Conservation (phyloP, 2,113 vertebrate species). For the Hippocampus zosterae region DNA sequence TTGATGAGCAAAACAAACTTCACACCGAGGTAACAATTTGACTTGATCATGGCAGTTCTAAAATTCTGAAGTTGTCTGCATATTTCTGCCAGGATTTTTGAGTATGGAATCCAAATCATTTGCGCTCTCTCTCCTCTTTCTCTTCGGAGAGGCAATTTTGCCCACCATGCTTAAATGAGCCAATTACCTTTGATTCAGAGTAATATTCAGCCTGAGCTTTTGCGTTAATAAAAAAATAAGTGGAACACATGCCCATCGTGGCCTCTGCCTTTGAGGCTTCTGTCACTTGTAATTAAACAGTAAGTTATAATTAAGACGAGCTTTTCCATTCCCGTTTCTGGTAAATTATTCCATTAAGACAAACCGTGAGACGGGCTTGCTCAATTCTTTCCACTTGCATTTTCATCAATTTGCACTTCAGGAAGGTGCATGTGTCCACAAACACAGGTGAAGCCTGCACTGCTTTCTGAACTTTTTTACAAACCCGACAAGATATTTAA, state of each 20-base stretch:
- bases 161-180: not conserved
- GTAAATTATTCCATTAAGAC: conserved; percentile 40
- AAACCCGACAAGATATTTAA: not conserved
- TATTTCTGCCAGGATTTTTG: not conserved
- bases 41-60: too few relatives aligned
- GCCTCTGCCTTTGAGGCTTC: conserved; percentile 33
- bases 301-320: conserved; percentile 36
- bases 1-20: too few relatives aligned
- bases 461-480: conserved; percentile 3
- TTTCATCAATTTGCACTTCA: conserved; percentile 27
- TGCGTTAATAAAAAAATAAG: not conserved
- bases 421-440: conserved; percentile 4
- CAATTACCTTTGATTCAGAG: not conserved
- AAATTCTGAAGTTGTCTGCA: too few relatives aligned
- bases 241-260: not conserved
- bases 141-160: not conserved
- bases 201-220: not conserved
- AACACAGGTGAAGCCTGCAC: not conserved
- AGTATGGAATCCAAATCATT: too few relatives aligned
- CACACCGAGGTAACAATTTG: too few relatives aligned
- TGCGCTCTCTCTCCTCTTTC: too few relatives aligned
- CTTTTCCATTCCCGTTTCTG: conserved; percentile 36
- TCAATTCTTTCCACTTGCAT: conserved; percentile 43
- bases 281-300: conserved; percentile 54
- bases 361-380: conserved; percentile 33